phyloP scores from a whole-genome alignment of 2,113 vertebrate genomes.

The Nerophis lumbriciformis region DNA sequence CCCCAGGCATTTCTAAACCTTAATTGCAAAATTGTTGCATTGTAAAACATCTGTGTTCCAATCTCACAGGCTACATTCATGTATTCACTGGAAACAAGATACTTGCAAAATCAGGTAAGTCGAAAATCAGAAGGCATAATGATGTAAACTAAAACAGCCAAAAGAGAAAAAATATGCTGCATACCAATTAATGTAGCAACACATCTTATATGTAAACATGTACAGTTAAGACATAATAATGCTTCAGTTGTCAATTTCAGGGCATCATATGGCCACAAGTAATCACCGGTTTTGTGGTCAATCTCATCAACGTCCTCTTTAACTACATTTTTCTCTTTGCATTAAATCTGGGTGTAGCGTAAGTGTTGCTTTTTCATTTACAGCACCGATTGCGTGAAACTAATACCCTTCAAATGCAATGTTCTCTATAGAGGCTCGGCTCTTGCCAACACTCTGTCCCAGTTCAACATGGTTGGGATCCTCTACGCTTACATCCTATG shows the following conservation, averaged over 20 bases:
- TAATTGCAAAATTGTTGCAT: too few relatives aligned
- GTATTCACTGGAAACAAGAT: conserved; percentile 77
- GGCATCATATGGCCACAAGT: conserved; percentile 86
- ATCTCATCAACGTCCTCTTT: conserved; percentile 79
- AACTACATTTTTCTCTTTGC: conserved; percentile 80
- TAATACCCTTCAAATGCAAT: neutral
- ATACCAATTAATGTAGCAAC: too few relatives aligned
- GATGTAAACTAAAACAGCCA: neutral
- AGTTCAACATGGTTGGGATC: conserved; percentile 70
- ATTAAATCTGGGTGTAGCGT: conserved; percentile 81
- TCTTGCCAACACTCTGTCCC: conserved; percentile 76
- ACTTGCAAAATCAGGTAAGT: conserved; percentile 85
- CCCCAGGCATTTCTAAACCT: too few relatives aligned
- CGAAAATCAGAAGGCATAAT: neutral
- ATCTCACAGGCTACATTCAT: conserved; percentile 77
- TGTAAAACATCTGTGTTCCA: conserved; percentile 6
- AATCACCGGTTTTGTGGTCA: conserved; percentile 78
- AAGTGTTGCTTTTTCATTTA: conserved; percentile 61
- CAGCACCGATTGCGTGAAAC: too few relatives aligned
- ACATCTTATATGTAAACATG: too few relatives aligned
- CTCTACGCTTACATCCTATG: conserved; percentile 76
- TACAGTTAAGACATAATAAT: neutral
- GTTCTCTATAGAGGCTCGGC: conserved; percentile 79
- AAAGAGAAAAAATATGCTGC: too few relatives aligned
- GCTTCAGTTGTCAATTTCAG: conserved; percentile 58